phyloP scores from a whole-genome alignment of 2,888 invertebrate genomes.

The Miltochrista miniata region DNA sequence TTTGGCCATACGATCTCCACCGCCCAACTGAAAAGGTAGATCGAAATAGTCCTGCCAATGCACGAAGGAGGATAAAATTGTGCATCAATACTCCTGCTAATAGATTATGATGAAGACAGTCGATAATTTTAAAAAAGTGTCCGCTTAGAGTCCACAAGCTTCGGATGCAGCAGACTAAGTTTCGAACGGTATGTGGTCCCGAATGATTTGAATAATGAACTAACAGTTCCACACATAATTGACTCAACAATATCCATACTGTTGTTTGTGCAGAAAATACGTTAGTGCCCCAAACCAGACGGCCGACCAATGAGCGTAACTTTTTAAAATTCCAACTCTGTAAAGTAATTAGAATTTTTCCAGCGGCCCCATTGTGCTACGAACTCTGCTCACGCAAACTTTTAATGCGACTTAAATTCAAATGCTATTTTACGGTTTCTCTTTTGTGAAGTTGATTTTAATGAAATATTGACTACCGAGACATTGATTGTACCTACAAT shows the following conservation, averaged over 20 bases:
- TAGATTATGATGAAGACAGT: too few species aligned
- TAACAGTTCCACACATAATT: conserved; percentile 3
- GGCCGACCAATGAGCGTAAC: conserved; percentile 57
- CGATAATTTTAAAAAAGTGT: too few species aligned
- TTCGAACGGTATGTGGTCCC: too few species aligned
- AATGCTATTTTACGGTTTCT: conserved; percentile 76
- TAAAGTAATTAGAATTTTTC: conserved; percentile 81
- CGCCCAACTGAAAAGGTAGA: too few species aligned
- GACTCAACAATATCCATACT: conserved; percentile 13
- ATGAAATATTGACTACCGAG: conserved; percentile 55
- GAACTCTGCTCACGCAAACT: conserved; percentile 76
- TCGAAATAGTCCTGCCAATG: too few species aligned
- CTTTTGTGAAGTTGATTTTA: conserved; percentile 66
- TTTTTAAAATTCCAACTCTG: conserved; percentile 75
- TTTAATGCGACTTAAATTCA: conserved; percentile 80
- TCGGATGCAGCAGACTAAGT: too few species aligned
- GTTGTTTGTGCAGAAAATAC: conserved; percentile 39
- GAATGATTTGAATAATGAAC: neutral
- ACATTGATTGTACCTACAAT: conserved; percentile 42
- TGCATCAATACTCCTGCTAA: too few species aligned
- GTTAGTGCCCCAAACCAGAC: conserved; percentile 50
- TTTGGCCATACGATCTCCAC: too few species aligned
- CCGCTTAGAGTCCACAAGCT: too few species aligned
- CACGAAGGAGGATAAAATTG: too few species aligned
- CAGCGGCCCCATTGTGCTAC: conserved; percentile 75